Percentiles rank a stretch among this genome's conserved stretches.
Conservation (phyloP, 2,113 vertebrate species). For the Promerops cafer region DNA sequence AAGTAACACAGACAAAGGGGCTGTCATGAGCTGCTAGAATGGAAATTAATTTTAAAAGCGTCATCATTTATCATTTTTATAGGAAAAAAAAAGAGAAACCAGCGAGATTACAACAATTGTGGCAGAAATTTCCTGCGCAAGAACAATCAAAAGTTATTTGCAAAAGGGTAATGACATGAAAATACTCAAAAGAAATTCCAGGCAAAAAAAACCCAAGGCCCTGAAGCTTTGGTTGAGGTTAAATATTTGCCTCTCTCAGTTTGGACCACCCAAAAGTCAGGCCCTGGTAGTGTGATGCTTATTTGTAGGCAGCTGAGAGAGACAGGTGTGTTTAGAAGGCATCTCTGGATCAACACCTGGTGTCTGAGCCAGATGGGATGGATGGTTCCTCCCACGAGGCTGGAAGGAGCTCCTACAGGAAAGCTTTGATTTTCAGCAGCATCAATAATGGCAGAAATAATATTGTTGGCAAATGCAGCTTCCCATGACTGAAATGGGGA, state of each 20-base stretch:
- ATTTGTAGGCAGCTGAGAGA: neutral
- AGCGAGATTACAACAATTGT: neutral
- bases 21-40: constrained; percentile 26
- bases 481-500: neutral
- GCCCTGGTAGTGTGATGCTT: neutral
- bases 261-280: neutral
- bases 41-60: constrained; percentile 57
- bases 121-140: neutral
- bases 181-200: neutral
- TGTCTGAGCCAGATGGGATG: neutral
- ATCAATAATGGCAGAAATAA: neutral
- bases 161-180: neutral
- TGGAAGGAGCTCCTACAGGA: neutral
- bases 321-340: neutral
- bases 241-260: neutral
- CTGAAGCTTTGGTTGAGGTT: neutral
- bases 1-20: constrained; percentile 32
- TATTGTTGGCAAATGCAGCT: neutral
- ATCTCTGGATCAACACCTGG: neutral
- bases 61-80: constrained; percentile 46
- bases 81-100: neutral
- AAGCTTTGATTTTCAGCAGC: neutral
- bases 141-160: neutral
- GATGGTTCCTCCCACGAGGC: neutral
- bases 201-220: neutral